These are phyloP conservation scores for Oceanodroma tethys DNA, from an alignment of 2,113 vertebrate species.

Conservation along the genomic window DNA sequence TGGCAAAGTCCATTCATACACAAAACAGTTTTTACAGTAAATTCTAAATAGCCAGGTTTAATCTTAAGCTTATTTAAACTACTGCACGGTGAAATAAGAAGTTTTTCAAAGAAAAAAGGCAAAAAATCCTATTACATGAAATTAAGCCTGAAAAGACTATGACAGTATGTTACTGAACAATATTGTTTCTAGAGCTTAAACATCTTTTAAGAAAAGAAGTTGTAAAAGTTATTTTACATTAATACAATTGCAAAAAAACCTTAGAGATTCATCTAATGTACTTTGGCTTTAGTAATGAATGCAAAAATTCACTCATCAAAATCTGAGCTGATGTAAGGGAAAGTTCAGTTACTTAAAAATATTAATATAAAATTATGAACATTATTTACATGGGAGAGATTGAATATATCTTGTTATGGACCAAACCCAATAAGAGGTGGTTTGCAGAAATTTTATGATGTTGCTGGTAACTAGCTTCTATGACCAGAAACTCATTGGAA, in stretches of 20 bases:
- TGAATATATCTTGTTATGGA: neutral
- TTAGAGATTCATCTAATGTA: neutral
- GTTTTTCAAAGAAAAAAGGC: neutral
- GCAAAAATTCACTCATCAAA: constrained; percentile 36
- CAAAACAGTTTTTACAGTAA: neutral
- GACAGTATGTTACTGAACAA: neutral
- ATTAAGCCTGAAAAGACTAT: constrained; percentile 7
- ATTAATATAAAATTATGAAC: constrained; percentile 62
- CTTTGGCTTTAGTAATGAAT: constrained; percentile 18
- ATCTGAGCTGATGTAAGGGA: constrained; percentile 25
- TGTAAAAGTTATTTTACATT: constrained; percentile 24
- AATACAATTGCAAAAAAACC: neutral
- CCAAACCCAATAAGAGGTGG: neutral
- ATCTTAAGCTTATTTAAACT: constrained; percentile 43
- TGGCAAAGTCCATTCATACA: neutral
- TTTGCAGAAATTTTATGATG: neutral
- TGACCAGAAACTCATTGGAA: neutral
- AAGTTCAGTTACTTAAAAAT: constrained; percentile 46
- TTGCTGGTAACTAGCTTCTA: neutral
- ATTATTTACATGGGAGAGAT: constrained; percentile 49
- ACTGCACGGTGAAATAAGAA: constrained; percentile 4
- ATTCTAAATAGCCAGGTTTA: constrained; percentile 16
- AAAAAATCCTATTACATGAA: neutral
- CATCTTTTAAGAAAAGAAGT: constrained; percentile 28
- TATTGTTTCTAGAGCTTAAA: constrained; percentile 1